Base-by-base conservation (phyloP, 2,113 vertebrate species). In the Callocephalon fimbriatum region DNA sequence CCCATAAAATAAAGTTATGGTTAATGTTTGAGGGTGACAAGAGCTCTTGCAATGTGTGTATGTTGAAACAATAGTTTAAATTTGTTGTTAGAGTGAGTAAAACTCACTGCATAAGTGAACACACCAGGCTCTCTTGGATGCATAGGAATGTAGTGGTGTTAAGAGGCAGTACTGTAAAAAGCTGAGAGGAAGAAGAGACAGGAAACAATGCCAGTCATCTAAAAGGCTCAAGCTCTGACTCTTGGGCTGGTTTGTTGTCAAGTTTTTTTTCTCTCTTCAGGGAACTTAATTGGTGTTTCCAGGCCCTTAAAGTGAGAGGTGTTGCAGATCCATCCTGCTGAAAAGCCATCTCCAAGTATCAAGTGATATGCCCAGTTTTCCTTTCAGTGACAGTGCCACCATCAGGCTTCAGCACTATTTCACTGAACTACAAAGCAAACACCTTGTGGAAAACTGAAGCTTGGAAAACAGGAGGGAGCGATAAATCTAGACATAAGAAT, bases 321-420 rank as follows among this genome's bases (percentile, higher is more conserved):
- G 3, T 10, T 58, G 38, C 32, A 58, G 8, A 15, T 35, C 32
- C 56, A 23, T 15, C 32, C 56, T 58, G 7, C 1, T 58, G 32
- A 58, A 58, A 58, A 59, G 4, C 1, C 23, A 8, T 9, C 26
- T 58, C 38, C 3, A 1, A 1, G 1, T 45, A 37, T 19, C 8
- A n/a, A 22, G 35, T 13, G 11, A 14, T 7, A 17, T 0, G 2
- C 18, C 10, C 6, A 8, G 11, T n/a, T 74, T 78, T 59, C 7
- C 32, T 18, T 70, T 47, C 26, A 40, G 7, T 45, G 13, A 25
- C 18, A 56, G 38, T 48, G 53, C 12, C 10, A 42, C 15, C 21
- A 47, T 35, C 44, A 79, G 37, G 45, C 6, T 44, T 37, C 32
- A 42, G 14, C 32, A 26, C 5, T 44, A 10, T 58, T 78, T 85